Conservation (phyloP, 2,888 invertebrate genomes). For the Mongoloraphidia duomilia region DNA sequence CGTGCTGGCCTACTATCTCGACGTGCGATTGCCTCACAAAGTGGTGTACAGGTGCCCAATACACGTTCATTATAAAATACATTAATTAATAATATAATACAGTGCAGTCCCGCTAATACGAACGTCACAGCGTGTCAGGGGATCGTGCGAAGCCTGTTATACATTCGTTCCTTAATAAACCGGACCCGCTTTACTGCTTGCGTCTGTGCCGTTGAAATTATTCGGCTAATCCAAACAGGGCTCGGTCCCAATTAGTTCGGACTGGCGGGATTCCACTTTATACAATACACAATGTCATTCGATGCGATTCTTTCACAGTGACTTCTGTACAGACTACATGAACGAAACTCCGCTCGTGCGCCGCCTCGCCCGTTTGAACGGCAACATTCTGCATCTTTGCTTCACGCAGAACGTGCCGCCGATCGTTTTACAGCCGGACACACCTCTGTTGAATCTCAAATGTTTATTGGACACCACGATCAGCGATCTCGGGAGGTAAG, state of each 20-base stretch:
- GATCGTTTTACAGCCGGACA: constrained; percentile 45
- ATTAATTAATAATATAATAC: too few species aligned
- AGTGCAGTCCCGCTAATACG: too few species aligned
- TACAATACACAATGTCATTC: not conserved
- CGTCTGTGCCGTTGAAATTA: too few species aligned
- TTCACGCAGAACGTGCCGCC: constrained; percentile 59
- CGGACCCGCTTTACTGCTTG: too few species aligned
- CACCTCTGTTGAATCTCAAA: constrained; percentile 58
- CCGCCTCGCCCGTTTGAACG: constrained; percentile 63
- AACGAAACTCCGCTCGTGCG: constrained; percentile 56
- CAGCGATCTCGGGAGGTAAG: constrained; percentile 59
- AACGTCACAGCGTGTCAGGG: too few species aligned
- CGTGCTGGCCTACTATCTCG: constrained; percentile 69
- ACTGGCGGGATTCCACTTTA: too few species aligned
- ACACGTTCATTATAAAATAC: too few species aligned
- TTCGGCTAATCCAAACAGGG: too few species aligned
- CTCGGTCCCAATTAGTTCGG: too few species aligned
- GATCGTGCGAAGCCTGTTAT: too few species aligned
- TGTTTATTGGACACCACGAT: constrained; percentile 49
- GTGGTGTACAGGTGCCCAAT: constrained; percentile 46
- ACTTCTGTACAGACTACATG: constrained; percentile 56
- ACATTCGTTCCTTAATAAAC: too few species aligned
- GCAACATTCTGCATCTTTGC: constrained; percentile 65
- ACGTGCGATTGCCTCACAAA: constrained; percentile 65
- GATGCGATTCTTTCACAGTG: constrained; percentile 39